Conservation (phyloP, 2,113 vertebrate genomes). For the Australoheros scitulus region DNA sequence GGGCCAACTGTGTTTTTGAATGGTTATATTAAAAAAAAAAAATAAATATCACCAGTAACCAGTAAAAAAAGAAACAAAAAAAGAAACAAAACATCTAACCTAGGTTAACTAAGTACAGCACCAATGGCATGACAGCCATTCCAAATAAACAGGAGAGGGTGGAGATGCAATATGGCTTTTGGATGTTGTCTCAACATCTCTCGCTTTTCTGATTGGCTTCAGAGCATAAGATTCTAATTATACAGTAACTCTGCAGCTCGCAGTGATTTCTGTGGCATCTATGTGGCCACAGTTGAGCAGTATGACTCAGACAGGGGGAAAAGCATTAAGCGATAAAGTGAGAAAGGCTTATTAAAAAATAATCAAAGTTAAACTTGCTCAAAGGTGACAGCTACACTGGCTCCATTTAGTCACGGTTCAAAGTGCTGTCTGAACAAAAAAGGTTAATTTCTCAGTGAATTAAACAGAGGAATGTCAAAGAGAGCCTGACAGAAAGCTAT, state of each 20-base stretch:
- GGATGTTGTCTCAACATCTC: not conserved
- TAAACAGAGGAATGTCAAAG: slow-evolving; percentile 1
- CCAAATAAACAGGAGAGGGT: slow-evolving; percentile 57
- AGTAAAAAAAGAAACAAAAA: not conserved
- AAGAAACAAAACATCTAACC: not conserved
- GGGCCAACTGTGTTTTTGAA: not conserved
- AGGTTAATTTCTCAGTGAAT: slow-evolving; percentile 1
- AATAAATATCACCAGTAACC: not conserved
- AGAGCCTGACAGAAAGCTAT: not conserved
- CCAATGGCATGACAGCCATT: slow-evolving; percentile 34
- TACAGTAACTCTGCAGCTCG: not conserved
- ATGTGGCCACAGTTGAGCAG: not conserved
- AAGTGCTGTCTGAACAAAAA: slow-evolving; percentile 9
- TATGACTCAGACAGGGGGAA: not conserved
- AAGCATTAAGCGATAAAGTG: not conserved
- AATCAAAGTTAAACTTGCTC: slow-evolving; percentile 12
- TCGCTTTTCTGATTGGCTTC: not conserved
- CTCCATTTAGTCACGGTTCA: slow-evolving; percentile 21
- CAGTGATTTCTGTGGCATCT: not conserved
- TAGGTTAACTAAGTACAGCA: slow-evolving; percentile 36
- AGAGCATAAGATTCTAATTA: slow-evolving; percentile 2
- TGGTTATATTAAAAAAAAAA: not conserved
- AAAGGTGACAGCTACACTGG: slow-evolving; percentile 28
- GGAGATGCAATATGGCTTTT: slow-evolving; percentile 1
- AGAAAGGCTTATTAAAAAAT: slow-evolving; percentile 18